Evolutionary conservation across 2,113 vertebrate genomes (phyloP).

Genomic region (Polypterus senegalus): DNA sequence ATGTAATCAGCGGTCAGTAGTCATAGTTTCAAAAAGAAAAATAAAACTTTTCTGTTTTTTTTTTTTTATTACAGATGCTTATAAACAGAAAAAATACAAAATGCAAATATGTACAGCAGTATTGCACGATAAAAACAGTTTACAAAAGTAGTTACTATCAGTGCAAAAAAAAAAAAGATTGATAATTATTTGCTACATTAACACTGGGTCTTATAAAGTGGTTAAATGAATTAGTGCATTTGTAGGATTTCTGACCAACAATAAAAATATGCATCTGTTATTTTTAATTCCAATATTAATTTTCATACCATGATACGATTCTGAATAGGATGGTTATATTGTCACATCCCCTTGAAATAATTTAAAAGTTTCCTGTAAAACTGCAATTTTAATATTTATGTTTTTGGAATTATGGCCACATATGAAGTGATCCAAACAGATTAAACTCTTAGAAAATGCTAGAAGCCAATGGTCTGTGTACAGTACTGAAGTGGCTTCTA

Average conservation of each 20-base stretch:
- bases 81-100: neutral
- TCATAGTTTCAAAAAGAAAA: constrained; percentile 3
- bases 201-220: constrained; percentile 71
- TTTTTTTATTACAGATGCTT: neutral
- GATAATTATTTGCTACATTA: constrained; percentile 68
- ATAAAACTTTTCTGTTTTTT: neutral
- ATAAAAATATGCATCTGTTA: too few species aligned
- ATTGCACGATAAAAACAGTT: constrained; percentile 74
- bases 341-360: too few species aligned
- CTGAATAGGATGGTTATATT: too few species aligned
- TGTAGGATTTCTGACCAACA: constrained; percentile 13
- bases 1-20: neutral
- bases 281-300: too few species aligned
- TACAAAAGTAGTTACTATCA: constrained; percentile 38
- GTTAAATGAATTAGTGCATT: constrained; percentile 30
- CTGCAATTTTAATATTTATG: too few species aligned
- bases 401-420: too few species aligned
- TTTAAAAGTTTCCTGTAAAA: too few species aligned
- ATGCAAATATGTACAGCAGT: constrained; percentile 69
- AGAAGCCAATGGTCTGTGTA: too few species aligned
- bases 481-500: too few species aligned
- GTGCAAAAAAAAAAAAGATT: constrained; percentile 65
- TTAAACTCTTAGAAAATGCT: too few species aligned
- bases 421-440: too few species aligned
- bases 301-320: too few species aligned